These are phyloP conservation scores for Apocrypta bakeri DNA, from an alignment of 1,140 invertebrate genomes.

Conservation along the genomic window DNA sequence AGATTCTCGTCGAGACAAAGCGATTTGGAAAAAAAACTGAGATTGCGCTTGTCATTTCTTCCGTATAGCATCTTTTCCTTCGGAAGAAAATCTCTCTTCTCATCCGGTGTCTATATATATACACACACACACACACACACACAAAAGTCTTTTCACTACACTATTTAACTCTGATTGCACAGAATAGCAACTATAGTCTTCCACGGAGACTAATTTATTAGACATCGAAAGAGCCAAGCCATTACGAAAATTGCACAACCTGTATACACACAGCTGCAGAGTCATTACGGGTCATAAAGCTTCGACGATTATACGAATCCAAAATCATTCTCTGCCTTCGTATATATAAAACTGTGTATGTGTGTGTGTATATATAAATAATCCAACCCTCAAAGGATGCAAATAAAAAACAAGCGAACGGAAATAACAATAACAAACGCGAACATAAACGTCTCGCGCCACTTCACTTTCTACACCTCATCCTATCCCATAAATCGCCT, in stretches of 20 bases:
- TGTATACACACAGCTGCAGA: not conserved
- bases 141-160: not conserved
- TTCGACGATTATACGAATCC: not conserved
- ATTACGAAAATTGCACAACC: slow-evolving; percentile 18
- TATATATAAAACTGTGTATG: no score
- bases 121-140: no score
- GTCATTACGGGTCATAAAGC: slow-evolving; percentile 1
- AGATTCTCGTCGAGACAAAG: no score
- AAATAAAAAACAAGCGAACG: no score
- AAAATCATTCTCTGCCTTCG: no score
- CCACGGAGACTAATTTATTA: slow-evolving; percentile 1
- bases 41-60: not conserved
- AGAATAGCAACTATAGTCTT: not conserved
- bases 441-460: not conserved
- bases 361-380: not conserved
- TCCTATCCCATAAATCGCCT: not conserved
- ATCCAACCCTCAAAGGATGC: not conserved
- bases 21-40: not conserved
- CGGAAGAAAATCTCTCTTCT: no score
- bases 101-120: no score
- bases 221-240: not conserved
- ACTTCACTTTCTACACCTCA: slow-evolving; percentile 9
- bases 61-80: not conserved
- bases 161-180: not conserved
- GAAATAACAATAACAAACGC: not conserved